These are phyloP conservation scores for Argyresthia goedartella DNA, from an alignment of 2,888 invertebrate genomes.

Conservation along the genomic window DNA sequence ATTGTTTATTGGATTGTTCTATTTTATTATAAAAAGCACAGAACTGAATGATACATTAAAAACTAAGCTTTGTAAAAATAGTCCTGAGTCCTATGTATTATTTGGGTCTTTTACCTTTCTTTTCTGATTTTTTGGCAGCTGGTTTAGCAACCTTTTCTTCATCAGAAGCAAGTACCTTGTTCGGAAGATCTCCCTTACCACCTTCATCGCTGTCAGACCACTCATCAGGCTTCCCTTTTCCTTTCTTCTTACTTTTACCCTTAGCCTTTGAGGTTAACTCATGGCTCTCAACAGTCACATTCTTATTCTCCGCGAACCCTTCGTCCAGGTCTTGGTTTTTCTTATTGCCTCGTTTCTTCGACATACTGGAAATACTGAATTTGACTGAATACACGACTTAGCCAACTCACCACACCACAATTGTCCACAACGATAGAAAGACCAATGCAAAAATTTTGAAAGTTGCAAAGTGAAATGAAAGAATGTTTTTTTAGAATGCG, in stretches of 20 bases:
- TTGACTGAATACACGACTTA: too few species aligned
- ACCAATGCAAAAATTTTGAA: too few species aligned
- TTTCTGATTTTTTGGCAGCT: slow-evolving; percentile 58
- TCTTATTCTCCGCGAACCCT: slow-evolving; percentile 50
- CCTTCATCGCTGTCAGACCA: slow-evolving; percentile 47
- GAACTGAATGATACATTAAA: too few species aligned
- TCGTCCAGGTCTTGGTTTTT: slow-evolving; percentile 70
- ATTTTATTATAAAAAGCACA: slow-evolving; percentile 1
- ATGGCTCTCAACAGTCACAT: slow-evolving; percentile 29
- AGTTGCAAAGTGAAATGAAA: too few species aligned
- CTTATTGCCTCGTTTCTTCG: slow-evolving; percentile 71
- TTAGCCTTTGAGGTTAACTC: slow-evolving; percentile 69
- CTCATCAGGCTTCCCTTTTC: slow-evolving; percentile 54
- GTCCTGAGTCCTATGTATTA: too few species aligned
- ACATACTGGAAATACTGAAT: slow-evolving; percentile 41
- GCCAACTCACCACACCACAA: too few species aligned
- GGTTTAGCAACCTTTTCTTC: slow-evolving; percentile 52
- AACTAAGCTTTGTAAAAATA: too few species aligned
- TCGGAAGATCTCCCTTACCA: slow-evolving; percentile 30
- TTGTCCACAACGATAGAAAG: too few species aligned
- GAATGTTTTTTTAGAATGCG: too few species aligned
- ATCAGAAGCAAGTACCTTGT: slow-evolving; percentile 38
- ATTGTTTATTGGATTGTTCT: not conserved
- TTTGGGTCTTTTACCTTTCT: slow-evolving; percentile 46
- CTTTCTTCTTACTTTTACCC: slow-evolving; percentile 59